A percentile compares a stretch with the other conserved stretches of the same genome.
Conservation (phyloP, 2,113 vertebrate species). For the Nannospalax galili region DNA sequence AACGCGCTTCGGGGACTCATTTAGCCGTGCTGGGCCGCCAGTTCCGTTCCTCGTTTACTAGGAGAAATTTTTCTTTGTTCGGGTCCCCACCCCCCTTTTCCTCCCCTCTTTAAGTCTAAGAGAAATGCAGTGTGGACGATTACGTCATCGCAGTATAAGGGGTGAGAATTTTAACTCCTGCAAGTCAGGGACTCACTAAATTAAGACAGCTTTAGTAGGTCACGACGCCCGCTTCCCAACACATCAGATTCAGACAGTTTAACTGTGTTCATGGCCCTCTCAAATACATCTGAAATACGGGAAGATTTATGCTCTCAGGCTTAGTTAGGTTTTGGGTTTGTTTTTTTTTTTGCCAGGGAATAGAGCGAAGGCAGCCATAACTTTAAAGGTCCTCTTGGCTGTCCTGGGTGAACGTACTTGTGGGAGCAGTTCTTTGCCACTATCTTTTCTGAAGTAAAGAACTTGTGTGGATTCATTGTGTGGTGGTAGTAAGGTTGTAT, state of each 20-base stretch:
- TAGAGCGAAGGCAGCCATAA: background rate
- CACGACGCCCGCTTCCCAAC: background rate
- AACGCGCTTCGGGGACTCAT: constrained; percentile 10
- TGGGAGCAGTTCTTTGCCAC: constrained; percentile 3
- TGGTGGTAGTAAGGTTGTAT: background rate
- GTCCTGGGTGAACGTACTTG: background rate
- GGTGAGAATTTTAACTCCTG: constrained; percentile 74
- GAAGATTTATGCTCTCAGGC: background rate
- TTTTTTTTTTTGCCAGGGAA: background rate
- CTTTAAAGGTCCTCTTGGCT: constrained; percentile 24
- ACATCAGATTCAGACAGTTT: background rate
- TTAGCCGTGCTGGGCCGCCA: background rate
- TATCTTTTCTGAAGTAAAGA: background rate
- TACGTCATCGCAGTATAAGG: constrained; percentile 76
- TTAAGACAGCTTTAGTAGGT: background rate
- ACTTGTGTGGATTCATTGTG: background rate
- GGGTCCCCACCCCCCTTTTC: background rate
- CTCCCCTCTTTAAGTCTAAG: constrained; percentile 51
- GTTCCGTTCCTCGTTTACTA: constrained; percentile 6
- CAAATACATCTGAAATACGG: background rate
- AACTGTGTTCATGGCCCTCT: background rate
- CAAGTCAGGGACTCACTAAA: constrained; percentile 43
- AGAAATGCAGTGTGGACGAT: constrained; percentile 74
- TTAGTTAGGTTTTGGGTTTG: no score
- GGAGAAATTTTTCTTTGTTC: constrained; percentile 76